These are phyloP conservation scores for Chaenodraco wilsoni DNA, from an alignment of 2,797 vertebrate genomes.

Conservation along the genomic window DNA sequence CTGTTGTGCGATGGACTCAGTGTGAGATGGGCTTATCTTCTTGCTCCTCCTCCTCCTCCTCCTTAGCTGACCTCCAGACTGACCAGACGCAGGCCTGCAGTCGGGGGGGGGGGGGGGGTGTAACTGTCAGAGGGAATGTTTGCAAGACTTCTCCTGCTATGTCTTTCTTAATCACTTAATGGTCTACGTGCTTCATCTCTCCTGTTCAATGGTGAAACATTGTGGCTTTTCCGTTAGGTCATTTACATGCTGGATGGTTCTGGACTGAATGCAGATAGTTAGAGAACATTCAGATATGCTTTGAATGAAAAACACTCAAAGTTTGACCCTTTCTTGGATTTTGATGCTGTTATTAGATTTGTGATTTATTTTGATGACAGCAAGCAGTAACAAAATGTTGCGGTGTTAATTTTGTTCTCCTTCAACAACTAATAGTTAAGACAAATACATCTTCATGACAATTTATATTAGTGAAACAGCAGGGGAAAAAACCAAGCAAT, in stretches of 20 bases:
- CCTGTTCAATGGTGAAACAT: conserved; percentile 21
- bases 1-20: conserved; percentile 56
- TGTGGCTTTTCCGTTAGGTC: conserved; percentile 13
- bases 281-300: conserved; percentile 30
- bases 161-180: conserved; percentile 40
- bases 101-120: conserved; percentile 1
- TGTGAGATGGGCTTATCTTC: conserved; percentile 72
- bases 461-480: conserved; percentile 6
- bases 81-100: conserved; percentile 58
- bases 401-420: conserved; percentile 2
- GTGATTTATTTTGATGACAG: conserved; percentile 20
- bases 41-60: conserved; percentile 42
- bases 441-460: neutral
- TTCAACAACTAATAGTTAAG: neutral
- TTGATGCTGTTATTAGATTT: conserved; percentile 16
- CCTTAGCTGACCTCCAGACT: conserved; percentile 55
- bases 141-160: conserved; percentile 31
- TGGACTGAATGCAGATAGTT: conserved; percentile 10
- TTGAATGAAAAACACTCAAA: conserved; percentile 21
- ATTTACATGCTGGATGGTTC: conserved; percentile 22
- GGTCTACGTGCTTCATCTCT: conserved; percentile 32
- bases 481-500: neutral
- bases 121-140: conserved; percentile 32
- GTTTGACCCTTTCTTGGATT: neutral
- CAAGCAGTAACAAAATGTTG: neutral